A percentile compares a stretch with the other conserved stretches of the same genome.
Conservation (phyloP, 37 sponge, comb jelly and placozoan species). For the Chondrosia reniformis region DNA sequence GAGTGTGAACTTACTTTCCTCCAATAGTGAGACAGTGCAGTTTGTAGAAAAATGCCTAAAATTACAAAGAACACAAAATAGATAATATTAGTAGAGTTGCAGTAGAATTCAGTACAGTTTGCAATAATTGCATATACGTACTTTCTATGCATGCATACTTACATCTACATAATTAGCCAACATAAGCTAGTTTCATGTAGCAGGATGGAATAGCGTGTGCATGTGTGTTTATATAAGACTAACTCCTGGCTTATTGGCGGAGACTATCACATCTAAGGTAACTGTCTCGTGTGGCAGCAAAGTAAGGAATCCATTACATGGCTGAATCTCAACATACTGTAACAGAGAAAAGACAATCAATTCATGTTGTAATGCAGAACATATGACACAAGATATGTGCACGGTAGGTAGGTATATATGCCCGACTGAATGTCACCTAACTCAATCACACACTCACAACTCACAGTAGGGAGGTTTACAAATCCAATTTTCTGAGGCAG, state of each 20-base stretch:
- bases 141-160: too few species aligned
- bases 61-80: neutral
- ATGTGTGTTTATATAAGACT: neutral
- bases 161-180: too few species aligned
- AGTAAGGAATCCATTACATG: conserved; percentile 86
- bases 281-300: conserved; percentile 79
- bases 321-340: conserved; percentile 69
- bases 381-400: neutral
- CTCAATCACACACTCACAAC: neutral
- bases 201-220: neutral
- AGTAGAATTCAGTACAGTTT: too few species aligned
- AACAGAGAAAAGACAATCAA: neutral
- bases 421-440: neutral
- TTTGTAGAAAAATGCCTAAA: neutral
- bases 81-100: too few species aligned
- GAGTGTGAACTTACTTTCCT: neutral
- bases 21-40: neutral
- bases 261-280: conserved; percentile 66
- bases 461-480: conserved; percentile 59
- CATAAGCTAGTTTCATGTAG: neutral
- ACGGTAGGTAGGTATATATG: neutral
- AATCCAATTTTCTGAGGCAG: conserved; percentile 89
- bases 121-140: too few species aligned
- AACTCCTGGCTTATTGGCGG: conserved; percentile 47
- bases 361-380: neutral